Evolutionary conservation across 2,888 invertebrate genomes (phyloP).

Genomic region (Aspidiotus destructor): DNA sequence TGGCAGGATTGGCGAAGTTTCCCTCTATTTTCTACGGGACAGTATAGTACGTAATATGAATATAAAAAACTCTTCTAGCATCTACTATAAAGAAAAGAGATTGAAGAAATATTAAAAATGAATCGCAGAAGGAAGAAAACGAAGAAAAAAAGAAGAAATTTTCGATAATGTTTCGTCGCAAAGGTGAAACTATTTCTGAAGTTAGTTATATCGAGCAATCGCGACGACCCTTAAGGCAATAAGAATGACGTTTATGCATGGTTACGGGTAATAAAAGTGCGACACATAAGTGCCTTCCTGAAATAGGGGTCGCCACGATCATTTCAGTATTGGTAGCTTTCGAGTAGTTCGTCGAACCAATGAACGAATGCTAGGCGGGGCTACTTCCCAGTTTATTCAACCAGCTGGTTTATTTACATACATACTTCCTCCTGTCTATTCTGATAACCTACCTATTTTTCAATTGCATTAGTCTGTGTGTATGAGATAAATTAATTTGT

Average conservation of each 20-base stretch:
- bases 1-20: no score
- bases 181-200: constrained; percentile 11
- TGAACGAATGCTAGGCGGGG: constrained; percentile 27
- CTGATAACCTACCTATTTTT: constrained; percentile 27
- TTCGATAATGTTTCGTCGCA: not conserved
- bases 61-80: no score
- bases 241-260: constrained; percentile 21
- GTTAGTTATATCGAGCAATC: constrained; percentile 33
- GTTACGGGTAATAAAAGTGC: constrained; percentile 28
- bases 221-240: constrained; percentile 15
- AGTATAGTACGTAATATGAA: no score
- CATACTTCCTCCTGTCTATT: constrained; percentile 23
- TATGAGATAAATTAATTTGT: constrained; percentile 28
- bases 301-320: constrained; percentile 19
- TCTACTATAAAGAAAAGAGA: no score
- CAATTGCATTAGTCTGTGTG: constrained; percentile 24
- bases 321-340: constrained; percentile 28
- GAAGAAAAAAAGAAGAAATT: no score
- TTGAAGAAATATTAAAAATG: no score
- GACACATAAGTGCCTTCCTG: constrained; percentile 30
- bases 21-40: no score
- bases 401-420: constrained; percentile 32
- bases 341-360: constrained; percentile 25
- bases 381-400: constrained; percentile 32
- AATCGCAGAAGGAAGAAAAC: no score